phyloP scores from a whole-genome alignment of 1,140 invertebrate genomes.

The Drosophila sp. region DNA sequence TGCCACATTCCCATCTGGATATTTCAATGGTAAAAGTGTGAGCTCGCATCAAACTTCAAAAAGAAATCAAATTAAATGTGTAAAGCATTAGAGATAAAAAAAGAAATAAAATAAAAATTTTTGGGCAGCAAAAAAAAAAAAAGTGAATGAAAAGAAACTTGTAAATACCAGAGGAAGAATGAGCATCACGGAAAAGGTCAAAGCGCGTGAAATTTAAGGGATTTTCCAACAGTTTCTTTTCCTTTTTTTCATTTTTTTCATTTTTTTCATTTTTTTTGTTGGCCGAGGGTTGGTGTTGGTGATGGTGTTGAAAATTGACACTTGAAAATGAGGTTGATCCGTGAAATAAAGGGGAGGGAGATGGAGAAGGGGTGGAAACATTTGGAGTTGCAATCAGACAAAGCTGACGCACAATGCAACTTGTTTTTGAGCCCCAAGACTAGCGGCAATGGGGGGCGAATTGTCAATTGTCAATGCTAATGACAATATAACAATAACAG shows the following conservation, averaged over 20 bases:
- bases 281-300: constrained; percentile 40
- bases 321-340: constrained; percentile 62
- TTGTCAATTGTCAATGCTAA: constrained; percentile 47
- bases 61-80: constrained; percentile 82
- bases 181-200: constrained; percentile 57
- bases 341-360: background rate
- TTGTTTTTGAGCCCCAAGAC: background rate
- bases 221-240: constrained; percentile 65
- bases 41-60: constrained; percentile 76
- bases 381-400: constrained; percentile 66
- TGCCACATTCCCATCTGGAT: constrained; percentile 12
- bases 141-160: constrained; percentile 58
- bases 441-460: background rate
- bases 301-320: constrained; percentile 78
- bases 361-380: constrained; percentile 15
- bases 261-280: constrained; percentile 14
- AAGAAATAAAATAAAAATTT: constrained; percentile 14
- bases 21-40: constrained; percentile 28
- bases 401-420: constrained; percentile 62
- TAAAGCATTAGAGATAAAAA: constrained; percentile 76
- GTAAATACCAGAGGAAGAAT: constrained; percentile 54
- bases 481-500: constrained; percentile 78
- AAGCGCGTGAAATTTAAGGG: constrained; percentile 72
- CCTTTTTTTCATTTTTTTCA: constrained; percentile 29
- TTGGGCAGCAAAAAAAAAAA: constrained; percentile 30